Evolutionary conservation across 2,888 invertebrate genomes (phyloP), one percentile per base, ranked within the genome.

Genomic region (Conus canariensis): DNA sequence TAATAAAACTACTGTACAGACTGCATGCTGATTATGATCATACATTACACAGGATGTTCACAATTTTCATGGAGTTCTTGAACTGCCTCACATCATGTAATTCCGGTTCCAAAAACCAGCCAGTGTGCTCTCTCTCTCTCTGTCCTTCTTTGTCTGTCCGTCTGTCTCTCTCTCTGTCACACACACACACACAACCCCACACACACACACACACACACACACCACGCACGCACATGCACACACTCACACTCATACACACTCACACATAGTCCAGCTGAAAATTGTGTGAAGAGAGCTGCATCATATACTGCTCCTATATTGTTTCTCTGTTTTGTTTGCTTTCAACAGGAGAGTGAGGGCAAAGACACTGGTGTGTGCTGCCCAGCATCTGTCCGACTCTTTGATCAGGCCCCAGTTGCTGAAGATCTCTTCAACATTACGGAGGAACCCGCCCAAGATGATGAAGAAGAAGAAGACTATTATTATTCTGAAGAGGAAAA

Each of bases 401-500:
- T 87, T 30, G 7, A 58, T 4, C 87, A n/a, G 58, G 14, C 58
- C 22, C 22, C 70, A 7, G 25, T 22, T 56, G 22, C 87, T 58
- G 87, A 74, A 5, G 83, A 60, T 7, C 67, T 88, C 64, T 88
- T 88, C 88, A 12, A 64, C 14, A 67, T 88, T 25, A 67, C 30
- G 4, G 88, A 88, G 56, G 56, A n/a, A 45, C 82, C 30, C 14
- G 59, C n/a, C 56, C 58, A 88, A 45, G 45, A 45, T 12, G 88
- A 88, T 12, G 83, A 83, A 16, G 88, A 88, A n/a, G 83, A 83
- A 1, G 14, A 45, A n/a, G 88, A 88, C 56, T 74, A 87, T 90
- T 90, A 88, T 25, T 90, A 89, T 87, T 85, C 80, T 58, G 85
- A 77, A 45, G 45, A 64, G 1, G 82, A 88, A 30, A 87, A 67